These are phyloP conservation scores for Netelia melanura DNA, from an alignment of 2,888 invertebrate species.

Conservation along the genomic window DNA sequence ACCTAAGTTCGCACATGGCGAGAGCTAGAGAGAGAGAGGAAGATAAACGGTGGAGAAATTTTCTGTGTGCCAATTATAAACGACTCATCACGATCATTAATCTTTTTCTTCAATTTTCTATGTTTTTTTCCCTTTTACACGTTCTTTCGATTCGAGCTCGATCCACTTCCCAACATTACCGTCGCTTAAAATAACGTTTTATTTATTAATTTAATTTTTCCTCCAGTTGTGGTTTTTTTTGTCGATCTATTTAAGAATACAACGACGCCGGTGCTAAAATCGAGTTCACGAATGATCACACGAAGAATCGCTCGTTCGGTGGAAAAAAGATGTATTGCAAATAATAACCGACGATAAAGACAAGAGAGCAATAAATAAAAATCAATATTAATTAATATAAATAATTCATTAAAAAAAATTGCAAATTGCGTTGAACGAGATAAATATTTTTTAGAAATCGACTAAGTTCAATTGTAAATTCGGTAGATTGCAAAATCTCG, in stretches of 20 bases:
- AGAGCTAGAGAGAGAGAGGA: not conserved
- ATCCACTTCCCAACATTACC: conserved; percentile 69
- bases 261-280: conserved; percentile 2
- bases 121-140: conserved; percentile 43
- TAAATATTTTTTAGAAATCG: too few relatives aligned
- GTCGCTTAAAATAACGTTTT: conserved; percentile 31
- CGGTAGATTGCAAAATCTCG: too few relatives aligned
- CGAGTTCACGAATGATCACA: too few relatives aligned
- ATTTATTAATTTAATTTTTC: conserved; percentile 31
- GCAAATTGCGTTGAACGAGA: too few relatives aligned
- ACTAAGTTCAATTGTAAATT: too few relatives aligned
- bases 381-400: too few relatives aligned
- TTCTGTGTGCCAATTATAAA: conserved; percentile 43
- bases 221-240: not conserved
- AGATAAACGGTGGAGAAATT: conserved; percentile 29
- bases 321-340: too few relatives aligned
- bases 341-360: too few relatives aligned
- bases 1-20: too few relatives aligned
- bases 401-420: too few relatives aligned
- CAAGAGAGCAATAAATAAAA: too few relatives aligned
- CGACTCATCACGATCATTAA: conserved; percentile 54
- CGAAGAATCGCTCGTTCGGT: too few relatives aligned
- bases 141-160: conserved; percentile 47
- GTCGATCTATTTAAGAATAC: not conserved
- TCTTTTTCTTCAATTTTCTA: conserved; percentile 47